These are phyloP conservation scores for Luscinia luscinia DNA, from an alignment of 2,797 vertebrate species.

Conservation along the genomic window DNA sequence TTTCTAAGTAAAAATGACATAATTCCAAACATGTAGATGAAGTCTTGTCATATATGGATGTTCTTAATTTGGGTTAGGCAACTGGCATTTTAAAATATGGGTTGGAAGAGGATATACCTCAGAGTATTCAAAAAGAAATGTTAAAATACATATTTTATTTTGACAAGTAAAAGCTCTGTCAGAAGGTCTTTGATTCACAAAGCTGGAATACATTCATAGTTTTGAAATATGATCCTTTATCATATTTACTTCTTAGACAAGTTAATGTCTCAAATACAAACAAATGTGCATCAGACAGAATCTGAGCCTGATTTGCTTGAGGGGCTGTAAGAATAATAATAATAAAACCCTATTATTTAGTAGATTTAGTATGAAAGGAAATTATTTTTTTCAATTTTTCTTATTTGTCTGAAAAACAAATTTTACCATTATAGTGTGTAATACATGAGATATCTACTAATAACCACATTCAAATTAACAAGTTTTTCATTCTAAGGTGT, in stretches of 20 bases:
- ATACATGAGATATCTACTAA: neutral
- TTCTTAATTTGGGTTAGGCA: slow-evolving; percentile 49
- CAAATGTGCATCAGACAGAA: slow-evolving; percentile 24
- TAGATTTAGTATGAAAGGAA: slow-evolving; percentile 2
- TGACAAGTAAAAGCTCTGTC: slow-evolving; percentile 55
- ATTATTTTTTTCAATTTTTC: neutral
- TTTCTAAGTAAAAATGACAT: neutral
- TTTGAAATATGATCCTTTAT: slow-evolving; percentile 51
- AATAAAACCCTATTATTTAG: neutral
- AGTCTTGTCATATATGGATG: neutral
- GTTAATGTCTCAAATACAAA: slow-evolving; percentile 58
- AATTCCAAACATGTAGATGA: slow-evolving; percentile 12
- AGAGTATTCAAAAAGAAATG: slow-evolving; percentile 44
- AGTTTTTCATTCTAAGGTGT: neutral
- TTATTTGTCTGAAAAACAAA: neutral
- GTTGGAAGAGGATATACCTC: slow-evolving; percentile 54
- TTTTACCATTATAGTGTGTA: neutral
- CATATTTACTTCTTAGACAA: slow-evolving; percentile 15
- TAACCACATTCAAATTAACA: neutral
- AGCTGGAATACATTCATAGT: slow-evolving; percentile 48
- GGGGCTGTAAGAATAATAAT: neutral
- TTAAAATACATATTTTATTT: slow-evolving; percentile 61
- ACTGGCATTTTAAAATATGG: slow-evolving; percentile 57
- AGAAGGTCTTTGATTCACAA: slow-evolving; percentile 56
- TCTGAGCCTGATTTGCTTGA: neutral